Base-by-base conservation (phyloP, 2,113 vertebrate genomes). In the Callipepla squamata region DNA sequence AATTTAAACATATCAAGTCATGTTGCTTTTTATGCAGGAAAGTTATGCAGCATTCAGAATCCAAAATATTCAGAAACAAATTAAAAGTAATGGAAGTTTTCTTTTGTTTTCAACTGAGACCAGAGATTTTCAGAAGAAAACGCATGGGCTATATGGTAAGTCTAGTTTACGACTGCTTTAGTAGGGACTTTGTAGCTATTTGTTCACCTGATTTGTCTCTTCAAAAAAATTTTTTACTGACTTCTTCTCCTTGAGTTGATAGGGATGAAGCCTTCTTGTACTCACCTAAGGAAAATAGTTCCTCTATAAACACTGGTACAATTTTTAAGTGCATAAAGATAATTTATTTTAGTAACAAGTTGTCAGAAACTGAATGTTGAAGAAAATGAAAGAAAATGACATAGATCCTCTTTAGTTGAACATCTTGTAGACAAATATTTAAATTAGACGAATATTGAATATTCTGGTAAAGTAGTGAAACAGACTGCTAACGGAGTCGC, bases 41-140 rank as follows among this genome's bases (percentile, higher is more conserved):
- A 83, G 26, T 62, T 84, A 53, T 53, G 59, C 9, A 85, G 34
- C 59, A 57, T 93, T 68, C 28, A 93, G 63, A 89, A 77, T 65
- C 50, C 19, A 87, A 93, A 93, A 94, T 88, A 89, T 72, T 75
- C 26, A 88, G 92, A 81, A 94, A 51, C 11, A 78, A 62, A 78
- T 34, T 36, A 9, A 80, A 88, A 84, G 81, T 22, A 14, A 68
- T 61, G 34, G 73, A 93, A 81, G 38, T 63, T 92, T 69, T 85
- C 14, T 47, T 81, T 62, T 81, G 7, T 80, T 85, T 85, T 53
- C 53, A 80, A 7, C 26, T 63, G 34, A 84, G 28, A 85, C 15
- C 23, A 74, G 30, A 61, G 45, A 58, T 63, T 82, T 26, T 57
- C 80, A 59, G 32, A 83, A 93, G 21, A 66, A 75, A 48, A 2